Evolutionary conservation across 2,888 invertebrate species (phyloP).

Genomic region (Hoplodrina ambigua): DNA sequence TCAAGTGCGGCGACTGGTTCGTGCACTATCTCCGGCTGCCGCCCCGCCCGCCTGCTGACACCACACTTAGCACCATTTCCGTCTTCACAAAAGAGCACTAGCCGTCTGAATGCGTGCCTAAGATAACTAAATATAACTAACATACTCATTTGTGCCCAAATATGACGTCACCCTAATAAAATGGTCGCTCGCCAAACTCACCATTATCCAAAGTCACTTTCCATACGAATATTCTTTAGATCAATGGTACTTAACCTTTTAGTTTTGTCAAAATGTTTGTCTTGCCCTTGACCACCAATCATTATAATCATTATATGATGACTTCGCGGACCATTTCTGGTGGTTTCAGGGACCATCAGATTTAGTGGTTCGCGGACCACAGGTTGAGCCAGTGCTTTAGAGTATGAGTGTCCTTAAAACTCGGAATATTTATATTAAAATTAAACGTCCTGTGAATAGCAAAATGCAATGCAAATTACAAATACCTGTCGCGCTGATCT

Average conservation of each 20-base stretch:
- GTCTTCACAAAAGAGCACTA: constrained; percentile 69
- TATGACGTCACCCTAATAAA: constrained; percentile 39
- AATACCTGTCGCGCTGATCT: constrained; percentile 13
- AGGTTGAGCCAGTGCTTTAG: constrained; percentile 19
- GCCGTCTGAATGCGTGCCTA: constrained; percentile 53
- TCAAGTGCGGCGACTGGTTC: constrained; percentile 62
- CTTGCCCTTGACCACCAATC: too few relatives aligned
- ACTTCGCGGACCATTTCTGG: too few relatives aligned
- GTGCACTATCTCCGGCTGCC: constrained; percentile 76
- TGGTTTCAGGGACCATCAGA: too few relatives aligned
- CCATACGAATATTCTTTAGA: constrained; percentile 33
- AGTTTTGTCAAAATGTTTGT: too few relatives aligned
- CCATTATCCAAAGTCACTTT: constrained; percentile 42
- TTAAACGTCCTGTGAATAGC: neutral
- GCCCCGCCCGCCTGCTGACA: constrained; percentile 70
- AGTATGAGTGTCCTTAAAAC: constrained; percentile 9
- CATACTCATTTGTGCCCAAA: constrained; percentile 42
- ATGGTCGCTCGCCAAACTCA: constrained; percentile 18
- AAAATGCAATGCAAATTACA: constrained; percentile 11
- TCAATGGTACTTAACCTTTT: too few relatives aligned
- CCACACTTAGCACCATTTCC: constrained; percentile 80
- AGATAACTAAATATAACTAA: constrained; percentile 53
- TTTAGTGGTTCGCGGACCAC: too few relatives aligned
- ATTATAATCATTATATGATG: too few relatives aligned
- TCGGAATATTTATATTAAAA: constrained; percentile 17